Conservation (phyloP, 1,140 invertebrate genomes). For the Aporrectodea caliginosa region DNA sequence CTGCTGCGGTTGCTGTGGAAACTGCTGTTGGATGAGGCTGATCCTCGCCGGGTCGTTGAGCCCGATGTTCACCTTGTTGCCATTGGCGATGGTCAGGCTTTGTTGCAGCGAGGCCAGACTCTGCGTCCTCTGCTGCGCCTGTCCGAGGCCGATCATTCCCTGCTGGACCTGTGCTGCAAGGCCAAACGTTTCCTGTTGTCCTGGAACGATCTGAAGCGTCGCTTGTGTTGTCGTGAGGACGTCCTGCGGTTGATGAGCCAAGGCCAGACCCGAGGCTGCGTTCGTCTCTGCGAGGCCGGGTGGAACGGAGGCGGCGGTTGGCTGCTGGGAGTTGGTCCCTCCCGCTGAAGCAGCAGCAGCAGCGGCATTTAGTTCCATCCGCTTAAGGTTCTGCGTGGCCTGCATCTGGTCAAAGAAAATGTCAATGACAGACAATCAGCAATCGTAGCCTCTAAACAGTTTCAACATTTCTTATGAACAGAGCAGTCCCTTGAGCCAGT, state of each 20-base stretch:
- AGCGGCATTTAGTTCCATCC: neutral
- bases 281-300: neutral
- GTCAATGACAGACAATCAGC: no score
- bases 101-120: neutral
- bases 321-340: neutral
- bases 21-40: neutral
- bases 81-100: neutral
- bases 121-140: neutral
- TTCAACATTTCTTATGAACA: no score
- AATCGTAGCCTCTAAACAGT: no score
- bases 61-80: neutral
- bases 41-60: neutral
- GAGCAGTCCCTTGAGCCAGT: no score
- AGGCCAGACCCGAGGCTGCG: no score
- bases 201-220: neutral
- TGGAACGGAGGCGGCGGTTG: neutral
- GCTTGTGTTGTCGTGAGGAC: neutral
- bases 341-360: no score
- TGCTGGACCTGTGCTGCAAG: neutral
- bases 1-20: neutral
- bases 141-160: neutral
- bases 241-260: no score
- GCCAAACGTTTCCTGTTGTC: neutral
- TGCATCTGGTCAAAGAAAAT: no score
- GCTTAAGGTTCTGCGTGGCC: neutral